Base-by-base conservation (phyloP, 2,797 vertebrate species). In the Pampus argenteus region DNA sequence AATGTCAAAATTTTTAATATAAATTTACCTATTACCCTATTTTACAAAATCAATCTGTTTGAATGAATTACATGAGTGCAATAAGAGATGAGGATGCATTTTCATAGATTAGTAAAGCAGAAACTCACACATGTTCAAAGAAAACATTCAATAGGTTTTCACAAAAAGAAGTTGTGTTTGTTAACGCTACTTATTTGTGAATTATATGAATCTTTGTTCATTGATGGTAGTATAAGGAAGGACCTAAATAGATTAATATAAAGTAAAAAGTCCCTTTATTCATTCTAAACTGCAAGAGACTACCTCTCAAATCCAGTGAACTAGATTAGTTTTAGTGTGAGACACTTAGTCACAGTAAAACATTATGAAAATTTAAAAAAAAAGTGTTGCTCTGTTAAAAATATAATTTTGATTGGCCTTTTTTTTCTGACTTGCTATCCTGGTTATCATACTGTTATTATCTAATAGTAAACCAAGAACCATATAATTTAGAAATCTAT, bases 21-120 rank as follows among this genome's bases (percentile, higher is more conserved):
- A n/a, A 22, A 55, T 49, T 31, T 50, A 3, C 20, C 8, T 18
- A 10, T 68, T 38, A 22, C 23, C 3, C 6, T 70, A 48, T 31
- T 76, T 38, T 42, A 29, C 8, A 40, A 59, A 56, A 52, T 57
- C 6, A 34, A 63, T 9, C 6, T 10, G 4, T 55, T 26, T 38
- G 9, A 47, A 31, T 55, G 20, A 42, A 56, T 11, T 6, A 3
- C 22, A 20, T 17, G 14, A 7, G 11, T 50, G 52, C 50, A 51
- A 57, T 26, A 23, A 51, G 28, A 29, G 28, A 29, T 29, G 28
- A 29, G 6, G 28, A 29, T 29, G 28, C 28, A 13, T 13, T 36
- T 36, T 36, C 34, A 36, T 36, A 36, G 13, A 36, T 36, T 13
- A 36, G 34, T 36, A 13, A 36, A 36, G 34, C 34, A 36, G 13